A percentile compares a stretch with the other conserved stretches of the same genome.
These are phyloP conservation scores for Blera fallax DNA, from an alignment of 2,888 invertebrate species.

Conservation along the genomic window DNA sequence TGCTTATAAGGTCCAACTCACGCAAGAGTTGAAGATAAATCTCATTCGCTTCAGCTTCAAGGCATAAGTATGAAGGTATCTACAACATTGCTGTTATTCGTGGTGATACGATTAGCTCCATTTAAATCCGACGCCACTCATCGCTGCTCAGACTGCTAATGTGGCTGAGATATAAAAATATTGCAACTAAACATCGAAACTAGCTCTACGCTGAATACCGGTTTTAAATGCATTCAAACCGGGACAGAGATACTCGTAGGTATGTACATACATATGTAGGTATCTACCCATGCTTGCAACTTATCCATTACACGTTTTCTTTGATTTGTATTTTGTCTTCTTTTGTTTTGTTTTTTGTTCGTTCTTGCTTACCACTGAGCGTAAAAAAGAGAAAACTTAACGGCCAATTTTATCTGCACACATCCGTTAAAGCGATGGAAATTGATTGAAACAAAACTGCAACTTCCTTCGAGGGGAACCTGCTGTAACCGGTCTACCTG, in stretches of 20 bases:
- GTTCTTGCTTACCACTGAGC: background rate
- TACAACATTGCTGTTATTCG: background rate
- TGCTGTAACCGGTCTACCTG: conserved; percentile 49
- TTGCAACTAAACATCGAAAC: background rate
- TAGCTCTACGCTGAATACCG: background rate
- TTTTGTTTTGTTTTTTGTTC: background rate
- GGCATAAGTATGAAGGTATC: background rate
- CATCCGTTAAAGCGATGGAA: conserved; percentile 33
- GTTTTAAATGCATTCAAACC: background rate
- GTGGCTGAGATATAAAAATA: background rate
- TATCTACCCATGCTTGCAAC: background rate
- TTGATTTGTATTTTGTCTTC: too few relatives aligned
- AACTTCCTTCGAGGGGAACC: conserved; percentile 27
- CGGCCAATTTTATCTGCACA: conserved; percentile 28
- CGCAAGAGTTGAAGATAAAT: too few relatives aligned
- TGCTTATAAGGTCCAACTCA: too few relatives aligned
- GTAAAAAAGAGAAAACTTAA: background rate
- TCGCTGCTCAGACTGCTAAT: background rate
- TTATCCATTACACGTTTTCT: background rate
- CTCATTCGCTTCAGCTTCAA: background rate
- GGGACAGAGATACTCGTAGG: too few relatives aligned
- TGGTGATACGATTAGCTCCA: background rate
- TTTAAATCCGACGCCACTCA: background rate
- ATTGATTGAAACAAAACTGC: conserved; percentile 35
- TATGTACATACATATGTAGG: too few relatives aligned